Evolutionary conservation across 2,888 invertebrate genomes (phyloP).

Genomic region (Cephalotes varians): DNA sequence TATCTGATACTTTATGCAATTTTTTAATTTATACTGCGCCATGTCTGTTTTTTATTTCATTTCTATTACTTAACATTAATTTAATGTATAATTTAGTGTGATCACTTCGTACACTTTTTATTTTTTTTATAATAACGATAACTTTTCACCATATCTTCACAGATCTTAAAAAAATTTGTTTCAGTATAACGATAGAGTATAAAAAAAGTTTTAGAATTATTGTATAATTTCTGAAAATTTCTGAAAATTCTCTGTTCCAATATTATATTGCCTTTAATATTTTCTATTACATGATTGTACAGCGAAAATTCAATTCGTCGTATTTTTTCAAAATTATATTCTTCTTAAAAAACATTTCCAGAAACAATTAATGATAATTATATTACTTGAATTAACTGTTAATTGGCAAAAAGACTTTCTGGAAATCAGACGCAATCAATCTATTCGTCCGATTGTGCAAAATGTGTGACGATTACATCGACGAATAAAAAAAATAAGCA

Average conservation of each 20-base stretch:
- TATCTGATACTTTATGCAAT: neutral
- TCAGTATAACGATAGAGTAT: too few relatives aligned
- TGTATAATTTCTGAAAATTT: neutral
- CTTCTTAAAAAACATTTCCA: neutral
- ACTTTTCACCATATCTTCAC: neutral
- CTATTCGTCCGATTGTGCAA: constrained; percentile 8
- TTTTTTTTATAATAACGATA: neutral
- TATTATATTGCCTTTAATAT: neutral
- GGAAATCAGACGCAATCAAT: constrained; percentile 42
- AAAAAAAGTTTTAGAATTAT: neutral
- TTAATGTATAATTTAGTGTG: neutral
- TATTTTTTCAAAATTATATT: neutral
- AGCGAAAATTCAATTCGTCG: neutral
- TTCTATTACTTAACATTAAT: neutral
- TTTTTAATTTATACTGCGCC: neutral
- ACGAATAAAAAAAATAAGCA: neutral
- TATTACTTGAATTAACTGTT: neutral
- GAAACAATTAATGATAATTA: neutral
- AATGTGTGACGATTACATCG: neutral
- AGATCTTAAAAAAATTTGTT: too few relatives aligned
- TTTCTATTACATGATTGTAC: neutral
- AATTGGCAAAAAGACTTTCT: neutral
- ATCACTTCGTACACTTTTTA: neutral
- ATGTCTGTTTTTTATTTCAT: neutral
- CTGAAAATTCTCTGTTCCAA: too few relatives aligned